These are phyloP conservation scores for Apeira syringaria DNA, from an alignment of 2,888 invertebrate species.

Conservation along the genomic window DNA sequence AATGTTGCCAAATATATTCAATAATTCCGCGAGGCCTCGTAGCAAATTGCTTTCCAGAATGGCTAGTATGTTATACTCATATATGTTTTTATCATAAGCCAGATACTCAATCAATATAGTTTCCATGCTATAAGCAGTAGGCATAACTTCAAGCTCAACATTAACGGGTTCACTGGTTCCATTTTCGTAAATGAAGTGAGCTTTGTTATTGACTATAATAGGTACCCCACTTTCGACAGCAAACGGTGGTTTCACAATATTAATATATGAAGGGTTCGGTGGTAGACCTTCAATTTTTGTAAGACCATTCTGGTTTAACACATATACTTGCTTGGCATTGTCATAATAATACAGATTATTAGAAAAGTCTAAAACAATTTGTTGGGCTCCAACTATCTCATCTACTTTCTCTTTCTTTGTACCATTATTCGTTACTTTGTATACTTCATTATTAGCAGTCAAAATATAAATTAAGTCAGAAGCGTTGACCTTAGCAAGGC, in stretches of 20 bases:
- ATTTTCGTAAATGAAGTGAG: conserved; percentile 47
- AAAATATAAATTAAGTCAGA: conserved; percentile 54
- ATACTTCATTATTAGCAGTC: conserved; percentile 50
- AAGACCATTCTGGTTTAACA: conserved; percentile 39
- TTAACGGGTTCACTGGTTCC: conserved; percentile 42
- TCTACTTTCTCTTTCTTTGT: conserved; percentile 49
- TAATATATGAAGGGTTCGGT: conserved; percentile 34
- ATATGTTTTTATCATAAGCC: conserved; percentile 62
- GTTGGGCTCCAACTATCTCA: conserved; percentile 46
- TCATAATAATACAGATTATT: conserved; percentile 58
- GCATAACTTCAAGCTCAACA: conserved; percentile 41
- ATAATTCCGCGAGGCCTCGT: too few species aligned
- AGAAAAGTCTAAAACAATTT: conserved; percentile 54
- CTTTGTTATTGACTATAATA: conserved; percentile 42
- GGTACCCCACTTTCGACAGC: conserved; percentile 45
- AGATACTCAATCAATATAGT: conserved; percentile 53
- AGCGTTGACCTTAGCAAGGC: conserved; percentile 47
- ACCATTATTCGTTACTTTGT: conserved; percentile 57
- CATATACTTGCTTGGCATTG: conserved; percentile 46
- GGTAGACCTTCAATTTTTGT: conserved; percentile 56
- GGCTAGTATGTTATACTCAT: conserved; percentile 53
- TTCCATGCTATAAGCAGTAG: conserved; percentile 56
- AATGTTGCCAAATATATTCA: too few species aligned
- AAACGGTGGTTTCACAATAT: conserved; percentile 52
- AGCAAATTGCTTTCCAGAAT: too few species aligned